phyloP scores from a whole-genome alignment of 2,797 vertebrate genomes.

The Menidia menidia region DNA sequence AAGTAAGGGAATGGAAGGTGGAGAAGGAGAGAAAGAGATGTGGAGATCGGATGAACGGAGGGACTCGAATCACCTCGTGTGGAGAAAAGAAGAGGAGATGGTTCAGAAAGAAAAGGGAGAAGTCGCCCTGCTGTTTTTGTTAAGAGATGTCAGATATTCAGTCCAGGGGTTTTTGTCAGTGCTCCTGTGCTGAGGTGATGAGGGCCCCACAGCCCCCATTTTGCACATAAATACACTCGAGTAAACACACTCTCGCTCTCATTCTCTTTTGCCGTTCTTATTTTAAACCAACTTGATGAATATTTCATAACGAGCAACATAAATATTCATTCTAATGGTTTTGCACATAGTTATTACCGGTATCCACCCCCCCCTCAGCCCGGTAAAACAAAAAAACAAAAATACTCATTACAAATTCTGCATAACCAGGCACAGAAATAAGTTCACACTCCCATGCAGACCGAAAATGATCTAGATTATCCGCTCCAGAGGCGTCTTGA shows the following conservation, averaged over 20 bases:
- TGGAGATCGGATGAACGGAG: slow-evolving; percentile 85
- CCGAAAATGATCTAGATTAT: slow-evolving; percentile 65
- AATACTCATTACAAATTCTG: slow-evolving; percentile 98
- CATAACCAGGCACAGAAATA: slow-evolving; percentile 84
- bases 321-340: slow-evolving; percentile 99
- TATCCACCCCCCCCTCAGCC: slow-evolving; percentile 75
- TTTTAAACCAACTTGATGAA: slow-evolving; percentile 90
- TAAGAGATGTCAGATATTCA: slow-evolving; percentile 94
- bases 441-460: slow-evolving; percentile 57
- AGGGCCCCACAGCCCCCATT: slow-evolving; percentile 67
- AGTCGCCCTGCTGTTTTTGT: slow-evolving; percentile 83
- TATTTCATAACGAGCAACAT: slow-evolving; percentile 97
- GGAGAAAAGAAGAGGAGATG: slow-evolving; percentile 71
- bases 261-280: slow-evolving; percentile 72
- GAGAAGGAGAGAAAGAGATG: slow-evolving; percentile 78
- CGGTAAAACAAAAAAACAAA: slow-evolving; percentile 83
- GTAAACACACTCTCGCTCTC: slow-evolving; percentile 63
- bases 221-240: slow-evolving; percentile 70
- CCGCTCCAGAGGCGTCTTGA: slow-evolving; percentile 32
- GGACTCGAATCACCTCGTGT: slow-evolving; percentile 87
- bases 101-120: slow-evolving; percentile 80
- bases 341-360: slow-evolving; percentile 95
- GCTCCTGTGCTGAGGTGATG: slow-evolving; percentile 76
- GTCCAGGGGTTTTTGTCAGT: slow-evolving; percentile 90
- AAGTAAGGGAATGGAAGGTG: slow-evolving; percentile 76